These are phyloP conservation scores for Anarrhichthys ocellatus DNA, from an alignment of 2,113 vertebrate genomes.

Conservation along the genomic window DNA sequence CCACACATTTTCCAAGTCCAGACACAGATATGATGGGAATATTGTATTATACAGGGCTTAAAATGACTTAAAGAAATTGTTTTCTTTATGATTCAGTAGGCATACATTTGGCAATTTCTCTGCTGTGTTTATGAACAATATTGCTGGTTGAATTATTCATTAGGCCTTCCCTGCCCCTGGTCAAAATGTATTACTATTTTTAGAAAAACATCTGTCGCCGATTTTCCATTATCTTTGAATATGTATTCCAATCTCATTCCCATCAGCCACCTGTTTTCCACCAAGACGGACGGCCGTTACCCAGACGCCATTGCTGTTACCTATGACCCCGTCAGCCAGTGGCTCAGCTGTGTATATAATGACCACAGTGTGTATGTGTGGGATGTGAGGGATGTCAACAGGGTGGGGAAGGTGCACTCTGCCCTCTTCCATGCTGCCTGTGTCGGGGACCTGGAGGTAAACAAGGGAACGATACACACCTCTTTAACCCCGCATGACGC, in stretches of 20 bases:
- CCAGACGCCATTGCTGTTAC: constrained; percentile 92
- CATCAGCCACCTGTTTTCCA: constrained; percentile 87
- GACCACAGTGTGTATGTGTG: constrained; percentile 99
- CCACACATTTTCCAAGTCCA: neutral
- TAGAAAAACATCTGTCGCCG: neutral
- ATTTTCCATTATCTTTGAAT: neutral
- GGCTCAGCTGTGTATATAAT: constrained; percentile 95
- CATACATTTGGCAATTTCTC: neutral
- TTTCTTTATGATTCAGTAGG: neutral
- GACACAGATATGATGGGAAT: neutral
- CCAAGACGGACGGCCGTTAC: constrained; percentile 83
- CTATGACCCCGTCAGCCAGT: constrained; percentile 90
- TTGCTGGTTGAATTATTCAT: neutral
- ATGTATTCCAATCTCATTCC: constrained; percentile 9
- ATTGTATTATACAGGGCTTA: neutral
- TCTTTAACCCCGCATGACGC: neutral
- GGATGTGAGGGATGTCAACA: constrained; percentile 91
- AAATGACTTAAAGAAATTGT: neutral
- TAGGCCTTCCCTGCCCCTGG: neutral
- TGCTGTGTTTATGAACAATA: neutral
- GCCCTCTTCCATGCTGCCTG: constrained; percentile 93
- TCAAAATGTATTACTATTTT: neutral
- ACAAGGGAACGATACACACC: neutral
- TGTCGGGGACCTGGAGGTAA: constrained; percentile 96
- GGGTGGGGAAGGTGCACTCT: constrained; percentile 94